These are phyloP conservation scores for Agelas oroides DNA, from an alignment of 37 sponge, comb jelly and placozoan genomes.

Conservation along the genomic window DNA sequence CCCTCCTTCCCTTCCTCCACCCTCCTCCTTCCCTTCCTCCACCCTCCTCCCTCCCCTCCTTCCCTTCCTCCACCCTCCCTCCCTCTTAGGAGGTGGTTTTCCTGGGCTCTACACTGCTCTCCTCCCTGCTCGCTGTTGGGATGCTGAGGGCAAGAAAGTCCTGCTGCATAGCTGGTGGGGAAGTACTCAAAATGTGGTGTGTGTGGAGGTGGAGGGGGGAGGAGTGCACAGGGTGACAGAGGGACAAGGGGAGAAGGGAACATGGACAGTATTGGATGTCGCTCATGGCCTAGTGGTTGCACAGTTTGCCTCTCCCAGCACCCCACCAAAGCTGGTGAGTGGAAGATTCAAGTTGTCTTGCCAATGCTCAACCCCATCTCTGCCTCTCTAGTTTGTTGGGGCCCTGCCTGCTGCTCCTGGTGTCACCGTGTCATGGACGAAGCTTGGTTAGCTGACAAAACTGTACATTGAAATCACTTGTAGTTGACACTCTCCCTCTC, in stretches of 20 bases:
- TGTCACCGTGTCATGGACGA: background rate
- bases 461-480: background rate
- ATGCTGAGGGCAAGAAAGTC: constrained; percentile 28
- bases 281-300: constrained; percentile 63
- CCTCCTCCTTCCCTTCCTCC: background rate
- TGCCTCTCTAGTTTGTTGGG: background rate
- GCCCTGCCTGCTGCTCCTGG: background rate
- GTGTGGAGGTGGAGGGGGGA: constrained; percentile 22
- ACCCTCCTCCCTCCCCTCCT: too few species aligned
- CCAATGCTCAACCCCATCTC: background rate
- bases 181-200: constrained; percentile 29
- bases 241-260: constrained; percentile 38
- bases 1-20: too few species aligned
- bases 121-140: constrained; percentile 78
- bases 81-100: constrained; percentile 48
- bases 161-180: constrained; percentile 50
- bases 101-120: constrained; percentile 71
- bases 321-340: constrained; percentile 69
- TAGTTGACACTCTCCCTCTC: background rate
- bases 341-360: background rate
- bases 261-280: constrained; percentile 84
- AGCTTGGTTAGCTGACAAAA: background rate
- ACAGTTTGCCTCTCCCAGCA: constrained; percentile 63
- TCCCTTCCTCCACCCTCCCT: too few species aligned
- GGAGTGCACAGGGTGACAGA: constrained; percentile 19